Conservation (phyloP, 2,113 vertebrate species). For the Apodemus sylvaticus region DNA sequence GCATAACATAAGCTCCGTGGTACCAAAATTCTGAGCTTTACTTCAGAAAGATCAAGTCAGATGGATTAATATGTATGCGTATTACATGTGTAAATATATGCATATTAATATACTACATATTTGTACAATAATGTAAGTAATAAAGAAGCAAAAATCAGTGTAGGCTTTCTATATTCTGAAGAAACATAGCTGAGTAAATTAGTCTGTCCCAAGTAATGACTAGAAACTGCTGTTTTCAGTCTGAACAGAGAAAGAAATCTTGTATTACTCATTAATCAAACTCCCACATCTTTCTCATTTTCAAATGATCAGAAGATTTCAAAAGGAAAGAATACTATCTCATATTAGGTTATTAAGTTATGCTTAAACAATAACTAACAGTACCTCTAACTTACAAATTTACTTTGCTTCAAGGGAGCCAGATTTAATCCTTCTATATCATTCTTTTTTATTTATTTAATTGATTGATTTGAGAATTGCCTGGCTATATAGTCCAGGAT, state of each 20-base stretch:
- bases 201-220: constrained; percentile 74
- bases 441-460: neutral
- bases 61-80: neutral
- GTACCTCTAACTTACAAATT: neutral
- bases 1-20: neutral
- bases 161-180: constrained; percentile 68
- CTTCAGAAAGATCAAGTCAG: constrained; percentile 17
- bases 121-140: constrained; percentile 62
- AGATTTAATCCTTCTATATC: neutral
- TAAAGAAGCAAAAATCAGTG: constrained; percentile 77
- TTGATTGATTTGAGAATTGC: neutral
- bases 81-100: neutral
- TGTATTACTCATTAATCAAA: constrained; percentile 39
- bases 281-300: neutral
- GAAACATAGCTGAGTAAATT: constrained; percentile 76
- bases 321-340: neutral
- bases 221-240: constrained; percentile 58
- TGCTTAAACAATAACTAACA: constrained; percentile 1
- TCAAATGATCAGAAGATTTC: neutral
- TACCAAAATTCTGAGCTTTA: neutral
- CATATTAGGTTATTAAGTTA: neutral
- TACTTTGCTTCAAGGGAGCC: neutral
- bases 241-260: constrained; percentile 58
- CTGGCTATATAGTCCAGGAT: neutral
- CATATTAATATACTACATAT: neutral